Evolutionary conservation across 2,797 vertebrate genomes (phyloP), one percentile per base, ranked within the genome.

Genomic region (Myiotriccus ornatus): DNA sequence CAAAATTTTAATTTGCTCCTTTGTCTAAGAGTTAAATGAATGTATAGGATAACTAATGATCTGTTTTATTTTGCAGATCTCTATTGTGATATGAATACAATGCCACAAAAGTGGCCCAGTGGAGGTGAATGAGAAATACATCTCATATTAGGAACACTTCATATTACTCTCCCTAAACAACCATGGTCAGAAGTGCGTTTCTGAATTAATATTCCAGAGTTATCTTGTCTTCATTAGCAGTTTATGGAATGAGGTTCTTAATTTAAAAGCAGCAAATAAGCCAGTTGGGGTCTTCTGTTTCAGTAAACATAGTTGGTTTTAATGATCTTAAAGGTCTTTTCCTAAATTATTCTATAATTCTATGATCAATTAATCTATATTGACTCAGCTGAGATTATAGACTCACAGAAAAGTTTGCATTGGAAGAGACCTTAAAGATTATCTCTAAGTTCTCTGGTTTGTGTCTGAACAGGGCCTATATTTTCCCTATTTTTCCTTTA

Each of bases 131-230:
- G 39, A 87, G 9, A n/a, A 75, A 86, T 35, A 34, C 16, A 77
- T 35, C 57, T 81, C 12, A 63, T 16, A 44, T 25, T 43, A 49
- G 46, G 57, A 90, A 64, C 27, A 43, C 20, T 39, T 84, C 30
- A 19, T 68, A 28, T 34, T 81, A 18, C 67, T 82, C 9, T 46
- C 32, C 34, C 47, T 47, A 91, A 87, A 87, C 16, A 75, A 71
- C 12, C 32, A 39, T 0, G 3, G 22, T 25, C 75, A 86, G 8
- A 71, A 81, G 8, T 14, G 21, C 1, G 0, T 2, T 65, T 15
- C 50, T 76, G 73, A 81, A 86, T 92, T 80, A 88, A 75, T 71
- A 83, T 83, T 81, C 50, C 47, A 69, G 63, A 87, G 14, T 1
- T 69, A 4, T 32, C 30, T 25, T 78, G 30, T 47, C 9, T 60